Evolutionary conservation across 2,113 vertebrate species (phyloP).

Genomic region (Columba livia): DNA sequence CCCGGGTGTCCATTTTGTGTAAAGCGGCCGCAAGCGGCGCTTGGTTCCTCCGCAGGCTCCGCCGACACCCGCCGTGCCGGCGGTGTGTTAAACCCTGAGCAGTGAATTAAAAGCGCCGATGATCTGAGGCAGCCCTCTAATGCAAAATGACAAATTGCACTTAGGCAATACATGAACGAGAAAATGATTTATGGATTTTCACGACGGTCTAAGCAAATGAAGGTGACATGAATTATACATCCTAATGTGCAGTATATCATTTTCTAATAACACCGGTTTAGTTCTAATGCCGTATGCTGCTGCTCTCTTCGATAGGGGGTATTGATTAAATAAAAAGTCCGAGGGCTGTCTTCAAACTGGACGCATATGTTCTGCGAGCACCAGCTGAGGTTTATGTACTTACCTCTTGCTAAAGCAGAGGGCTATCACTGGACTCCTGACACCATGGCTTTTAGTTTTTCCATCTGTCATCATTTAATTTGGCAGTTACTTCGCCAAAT

Average conservation of each 20-base stretch:
- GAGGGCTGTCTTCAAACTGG: constrained; percentile 38
- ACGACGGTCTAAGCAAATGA: constrained; percentile 72
- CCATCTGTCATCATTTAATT: constrained; percentile 60
- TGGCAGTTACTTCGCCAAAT: constrained; percentile 4
- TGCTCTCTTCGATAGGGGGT: constrained; percentile 59
- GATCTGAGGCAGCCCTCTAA: constrained; percentile 58
- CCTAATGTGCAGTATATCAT: constrained; percentile 74
- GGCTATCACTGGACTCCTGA: neutral
- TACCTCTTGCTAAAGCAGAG: constrained; percentile 19
- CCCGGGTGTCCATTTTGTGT: neutral
- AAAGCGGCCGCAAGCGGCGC: neutral
- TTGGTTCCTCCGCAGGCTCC: neutral
- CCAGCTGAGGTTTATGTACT: constrained; percentile 16
- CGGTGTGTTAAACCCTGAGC: too few relatives aligned
- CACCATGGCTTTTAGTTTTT: constrained; percentile 15
- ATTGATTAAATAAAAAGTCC: constrained; percentile 63
- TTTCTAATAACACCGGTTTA: constrained; percentile 76
- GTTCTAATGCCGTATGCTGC: constrained; percentile 3
- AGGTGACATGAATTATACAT: constrained; percentile 80
- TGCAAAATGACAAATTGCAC: constrained; percentile 76
- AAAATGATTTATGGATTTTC: constrained; percentile 83
- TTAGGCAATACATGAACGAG: constrained; percentile 74
- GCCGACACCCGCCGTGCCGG: too few relatives aligned
- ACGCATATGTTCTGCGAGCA: neutral
- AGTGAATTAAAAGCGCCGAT: constrained; percentile 58